Evolutionary conservation across 2,113 vertebrate genomes (phyloP).

Genomic region (Oncorhynchus mykiss): DNA sequence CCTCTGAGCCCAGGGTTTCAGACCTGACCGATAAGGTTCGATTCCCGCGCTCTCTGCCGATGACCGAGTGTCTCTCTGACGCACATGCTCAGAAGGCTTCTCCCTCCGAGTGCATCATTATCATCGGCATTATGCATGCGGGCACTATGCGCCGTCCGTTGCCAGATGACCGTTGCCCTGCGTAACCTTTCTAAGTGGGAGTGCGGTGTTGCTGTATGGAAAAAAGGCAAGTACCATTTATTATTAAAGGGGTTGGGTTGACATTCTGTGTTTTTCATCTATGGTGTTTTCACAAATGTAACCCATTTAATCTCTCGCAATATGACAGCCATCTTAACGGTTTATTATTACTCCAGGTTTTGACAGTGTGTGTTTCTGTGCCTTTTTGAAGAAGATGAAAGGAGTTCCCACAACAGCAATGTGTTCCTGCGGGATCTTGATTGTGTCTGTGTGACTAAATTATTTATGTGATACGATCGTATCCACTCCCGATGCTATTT

Average conservation of each 20-base stretch:
- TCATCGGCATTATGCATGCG: not conserved
- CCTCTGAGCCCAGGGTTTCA: too few relatives aligned
- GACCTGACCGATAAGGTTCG: too few relatives aligned
- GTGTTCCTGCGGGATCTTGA: not conserved
- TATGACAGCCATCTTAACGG: too few relatives aligned
- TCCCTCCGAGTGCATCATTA: not conserved
- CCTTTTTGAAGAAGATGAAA: not conserved
- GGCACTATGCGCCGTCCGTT: not conserved
- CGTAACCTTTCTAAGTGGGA: conserved; percentile 1
- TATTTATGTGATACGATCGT: not conserved
- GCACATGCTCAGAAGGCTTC: not conserved
- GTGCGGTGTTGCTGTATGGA: not conserved
- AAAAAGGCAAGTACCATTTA: conserved; percentile 6
- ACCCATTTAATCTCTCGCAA: not conserved
- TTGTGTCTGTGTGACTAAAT: not conserved
- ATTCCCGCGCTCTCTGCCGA: too few relatives aligned
- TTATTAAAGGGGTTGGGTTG: conserved; percentile 8
- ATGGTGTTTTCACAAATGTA: not conserved
- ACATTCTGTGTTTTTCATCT: not conserved
- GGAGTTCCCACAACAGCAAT: not conserved
- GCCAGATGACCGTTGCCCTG: conserved; percentile 18
- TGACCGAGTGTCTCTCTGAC: not conserved
- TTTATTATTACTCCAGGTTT: too few relatives aligned
- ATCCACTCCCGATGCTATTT: not conserved
- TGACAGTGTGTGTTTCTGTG: not conserved